A percentile compares a stretch with the other conserved stretches of the same genome.
Conservation (phyloP, 2,113 vertebrate genomes). For the Redunca redunca region DNA sequence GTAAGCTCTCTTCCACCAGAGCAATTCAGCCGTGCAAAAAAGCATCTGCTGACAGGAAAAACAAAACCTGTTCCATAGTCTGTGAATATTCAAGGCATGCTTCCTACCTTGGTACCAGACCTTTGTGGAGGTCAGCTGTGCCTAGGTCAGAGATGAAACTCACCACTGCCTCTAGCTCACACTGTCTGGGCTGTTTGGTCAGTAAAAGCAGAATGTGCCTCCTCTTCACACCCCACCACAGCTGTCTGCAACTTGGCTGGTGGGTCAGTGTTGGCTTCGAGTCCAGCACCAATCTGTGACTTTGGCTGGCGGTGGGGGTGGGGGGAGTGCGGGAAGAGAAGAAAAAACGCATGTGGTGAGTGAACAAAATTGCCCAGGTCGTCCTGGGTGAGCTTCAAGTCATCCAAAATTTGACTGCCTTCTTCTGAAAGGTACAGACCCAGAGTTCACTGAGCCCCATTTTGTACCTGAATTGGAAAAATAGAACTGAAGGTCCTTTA, state of each 20-base stretch:
- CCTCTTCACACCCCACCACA: background rate
- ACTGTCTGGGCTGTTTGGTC: background rate
- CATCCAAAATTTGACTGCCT: background rate
- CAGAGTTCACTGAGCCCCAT: background rate
- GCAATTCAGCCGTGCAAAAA: background rate
- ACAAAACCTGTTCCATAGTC: background rate
- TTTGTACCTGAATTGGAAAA: background rate
- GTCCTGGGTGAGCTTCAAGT: background rate
- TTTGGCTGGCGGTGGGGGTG: background rate
- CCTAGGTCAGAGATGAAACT: background rate
- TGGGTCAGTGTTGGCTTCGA: background rate
- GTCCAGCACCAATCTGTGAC: background rate
- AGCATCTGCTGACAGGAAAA: background rate
- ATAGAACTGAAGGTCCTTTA: background rate
- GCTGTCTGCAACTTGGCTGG: background rate
- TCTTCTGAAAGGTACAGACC: background rate
- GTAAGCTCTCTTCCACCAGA: background rate
- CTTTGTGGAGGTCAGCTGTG: background rate
- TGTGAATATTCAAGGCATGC: background rate
- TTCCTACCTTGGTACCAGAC: background rate
- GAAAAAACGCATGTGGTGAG: background rate
- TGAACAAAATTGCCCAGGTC: background rate
- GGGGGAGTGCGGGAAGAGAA: rapidly evolving
- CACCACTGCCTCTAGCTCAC: background rate
- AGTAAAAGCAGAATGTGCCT: background rate